phyloP scores from a whole-genome alignment of 2,888 invertebrate genomes.

The Lottia scabra region DNA sequence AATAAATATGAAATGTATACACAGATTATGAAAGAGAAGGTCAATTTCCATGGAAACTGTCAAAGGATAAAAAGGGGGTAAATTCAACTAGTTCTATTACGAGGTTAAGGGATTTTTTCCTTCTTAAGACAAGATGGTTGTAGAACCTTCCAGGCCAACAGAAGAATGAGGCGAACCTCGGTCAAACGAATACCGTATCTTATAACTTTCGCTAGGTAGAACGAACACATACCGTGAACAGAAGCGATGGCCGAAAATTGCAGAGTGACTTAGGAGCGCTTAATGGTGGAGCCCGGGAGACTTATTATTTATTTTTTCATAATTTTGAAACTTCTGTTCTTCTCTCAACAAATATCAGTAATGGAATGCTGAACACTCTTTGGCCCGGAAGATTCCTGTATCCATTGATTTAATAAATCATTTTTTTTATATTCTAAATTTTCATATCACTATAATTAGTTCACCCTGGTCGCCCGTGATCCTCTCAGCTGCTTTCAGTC shows the following conservation, averaged over 20 bases:
- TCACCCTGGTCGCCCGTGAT: slow-evolving; percentile 15
- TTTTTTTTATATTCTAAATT: slow-evolving; percentile 10
- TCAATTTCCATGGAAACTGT: slow-evolving; percentile 1
- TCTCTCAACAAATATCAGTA: slow-evolving; percentile 19
- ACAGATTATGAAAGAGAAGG: slow-evolving; percentile 1
- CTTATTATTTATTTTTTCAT: slow-evolving; percentile 6
- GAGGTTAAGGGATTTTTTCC: neutral
- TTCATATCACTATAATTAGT: slow-evolving; percentile 16
- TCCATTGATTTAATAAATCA: slow-evolving; percentile 13
- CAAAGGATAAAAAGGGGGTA: neutral
- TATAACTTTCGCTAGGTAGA: slow-evolving; percentile 23
- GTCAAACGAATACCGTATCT: slow-evolving; percentile 7
- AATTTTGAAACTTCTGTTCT: slow-evolving; percentile 20
- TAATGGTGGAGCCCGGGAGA: slow-evolving; percentile 29
- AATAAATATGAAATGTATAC: slow-evolving; percentile 5
- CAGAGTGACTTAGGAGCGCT: slow-evolving; percentile 7
- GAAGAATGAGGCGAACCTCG: slow-evolving; percentile 20
- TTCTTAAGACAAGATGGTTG: slow-evolving; percentile 11
- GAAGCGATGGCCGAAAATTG: slow-evolving; percentile 21
- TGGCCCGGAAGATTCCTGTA: slow-evolving; percentile 54
- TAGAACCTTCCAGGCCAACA: slow-evolving; percentile 48
- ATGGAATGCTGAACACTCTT: slow-evolving; percentile 63
- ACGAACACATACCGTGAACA: slow-evolving; percentile 26
- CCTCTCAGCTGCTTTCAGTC: slow-evolving; percentile 4
- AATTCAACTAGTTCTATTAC: too few relatives aligned